Evolutionary conservation across 2,113 vertebrate species (phyloP), one percentile per base, ranked within the genome.

Genomic region (Puntigrus tetrazona): DNA sequence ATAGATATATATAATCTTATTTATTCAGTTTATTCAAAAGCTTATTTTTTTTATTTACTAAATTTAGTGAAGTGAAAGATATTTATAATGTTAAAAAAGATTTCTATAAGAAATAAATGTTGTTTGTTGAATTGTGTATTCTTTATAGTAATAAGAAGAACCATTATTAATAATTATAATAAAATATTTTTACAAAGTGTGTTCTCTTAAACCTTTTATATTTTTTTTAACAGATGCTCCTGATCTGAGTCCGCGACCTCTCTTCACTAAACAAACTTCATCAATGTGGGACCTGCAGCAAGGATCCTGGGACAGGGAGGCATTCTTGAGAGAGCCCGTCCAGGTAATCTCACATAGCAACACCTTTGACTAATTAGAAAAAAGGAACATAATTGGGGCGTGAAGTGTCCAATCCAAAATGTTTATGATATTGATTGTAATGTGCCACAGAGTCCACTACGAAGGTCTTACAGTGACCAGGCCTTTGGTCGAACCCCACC

Each of bases 401-500:
- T 10, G 9, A 69, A 22, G 16, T 69, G 65, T 10, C 16, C 65
- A 69, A 22, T 69, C 18, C 6, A 61, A 27, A 5, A 27, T 61
- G 1, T 63, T 29, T 63, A 52, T 78, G 75, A 31, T 78, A 50
- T 84, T 67, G 59, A 11, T 41, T 50, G 0, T 81, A 20, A 27
- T 82, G 34, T 75, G 20, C 4, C 11, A 47, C 86, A 93, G 92
- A 91, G 89, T 86, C 87, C 91, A n/a, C 85, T 93, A n/a, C 87
- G 91, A 18, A 89, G 92, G 82, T 93, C 92, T 4, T 90, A 88
- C 61, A 93, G 92, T 67, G 92, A 93, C 84, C 91, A 92, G 27
- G 85, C 81, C 22, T 91, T 93, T 65, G 85, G 87, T 27, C 89
- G 89, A 61, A 92, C 88, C 6, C 88, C 90, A 0, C 85, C 89